A percentile compares a stretch with the other conserved stretches of the same genome.
These are phyloP conservation scores for Eupleurogrammus muticus DNA, from an alignment of 2,797 vertebrate genomes.

Conservation along the genomic window DNA sequence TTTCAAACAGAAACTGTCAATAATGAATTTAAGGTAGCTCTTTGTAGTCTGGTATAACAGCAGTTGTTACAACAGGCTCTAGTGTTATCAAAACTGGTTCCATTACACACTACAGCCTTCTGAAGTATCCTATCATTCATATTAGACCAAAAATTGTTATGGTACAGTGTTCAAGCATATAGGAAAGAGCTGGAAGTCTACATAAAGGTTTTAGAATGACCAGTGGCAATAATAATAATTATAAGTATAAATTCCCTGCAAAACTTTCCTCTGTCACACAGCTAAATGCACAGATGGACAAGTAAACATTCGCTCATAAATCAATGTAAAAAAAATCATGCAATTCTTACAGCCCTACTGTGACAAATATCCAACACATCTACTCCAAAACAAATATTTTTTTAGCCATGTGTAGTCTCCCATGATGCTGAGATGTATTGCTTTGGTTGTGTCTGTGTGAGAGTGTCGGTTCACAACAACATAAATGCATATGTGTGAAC, in stretches of 20 bases:
- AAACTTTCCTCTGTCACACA: constrained; percentile 34
- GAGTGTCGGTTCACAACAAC: background rate
- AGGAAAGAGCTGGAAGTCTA: constrained; percentile 8
- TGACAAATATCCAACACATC: constrained; percentile 4
- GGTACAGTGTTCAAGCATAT: background rate
- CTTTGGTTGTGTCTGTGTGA: constrained; percentile 8
- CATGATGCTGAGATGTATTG: constrained; percentile 1
- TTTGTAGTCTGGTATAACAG: background rate
- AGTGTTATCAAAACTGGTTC: background rate
- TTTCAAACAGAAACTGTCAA: background rate
- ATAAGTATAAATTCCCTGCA: constrained; percentile 19
- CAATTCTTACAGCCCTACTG: background rate
- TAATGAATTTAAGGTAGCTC: background rate
- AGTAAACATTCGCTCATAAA: constrained; percentile 5
- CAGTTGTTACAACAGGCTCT: constrained; percentile 16
- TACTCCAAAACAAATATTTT: background rate
- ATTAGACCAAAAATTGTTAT: background rate
- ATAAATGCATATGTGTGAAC: constrained; percentile 18
- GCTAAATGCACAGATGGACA: constrained; percentile 21
- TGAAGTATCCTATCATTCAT: background rate
- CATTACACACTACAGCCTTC: background rate
- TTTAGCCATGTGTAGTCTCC: background rate
- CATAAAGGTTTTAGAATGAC: constrained; percentile 21
- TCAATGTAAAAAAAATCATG: background rate
- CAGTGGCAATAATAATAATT: constrained; percentile 34